Conservation (phyloP, 2,888 invertebrate species). For the Acronicta leporina region DNA sequence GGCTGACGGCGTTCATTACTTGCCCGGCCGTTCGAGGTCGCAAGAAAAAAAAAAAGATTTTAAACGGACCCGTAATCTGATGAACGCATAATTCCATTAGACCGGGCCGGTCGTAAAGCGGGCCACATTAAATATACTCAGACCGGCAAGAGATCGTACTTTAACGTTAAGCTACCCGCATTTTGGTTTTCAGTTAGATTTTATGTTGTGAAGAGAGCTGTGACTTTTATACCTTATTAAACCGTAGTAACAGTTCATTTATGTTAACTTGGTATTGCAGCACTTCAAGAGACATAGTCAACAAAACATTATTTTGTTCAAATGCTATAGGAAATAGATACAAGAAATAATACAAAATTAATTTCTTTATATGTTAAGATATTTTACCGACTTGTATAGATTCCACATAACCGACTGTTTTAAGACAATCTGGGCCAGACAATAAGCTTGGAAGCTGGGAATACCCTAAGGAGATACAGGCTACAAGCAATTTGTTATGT, state of each 20-base stretch:
- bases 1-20: slow-evolving; percentile 51
- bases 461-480: not conserved
- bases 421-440: not conserved
- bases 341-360: no score
- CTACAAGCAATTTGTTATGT: slow-evolving; percentile 3
- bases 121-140: slow-evolving; percentile 52
- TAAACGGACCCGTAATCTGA: slow-evolving; percentile 48
- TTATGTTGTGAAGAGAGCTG: slow-evolving; percentile 1
- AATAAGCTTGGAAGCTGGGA: not conserved
- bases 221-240: slow-evolving; percentile 1
- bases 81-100: slow-evolving; percentile 60
- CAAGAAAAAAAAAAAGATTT: slow-evolving; percentile 44
- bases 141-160: slow-evolving; percentile 40
- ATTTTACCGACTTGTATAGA: no score
- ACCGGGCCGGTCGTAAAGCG: slow-evolving; percentile 40
- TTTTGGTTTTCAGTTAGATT: slow-evolving; percentile 12
- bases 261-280: no score
- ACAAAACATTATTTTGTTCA: no score
- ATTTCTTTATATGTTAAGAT: no score
- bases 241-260: not conserved
- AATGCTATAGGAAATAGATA: no score
- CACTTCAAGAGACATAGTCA: no score
- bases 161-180: slow-evolving; percentile 25
- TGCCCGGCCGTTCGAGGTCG: slow-evolving; percentile 12
- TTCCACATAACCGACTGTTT: no score